Conservation (phyloP, 1,140 invertebrate genomes). For the Myzus persicae region DNA sequence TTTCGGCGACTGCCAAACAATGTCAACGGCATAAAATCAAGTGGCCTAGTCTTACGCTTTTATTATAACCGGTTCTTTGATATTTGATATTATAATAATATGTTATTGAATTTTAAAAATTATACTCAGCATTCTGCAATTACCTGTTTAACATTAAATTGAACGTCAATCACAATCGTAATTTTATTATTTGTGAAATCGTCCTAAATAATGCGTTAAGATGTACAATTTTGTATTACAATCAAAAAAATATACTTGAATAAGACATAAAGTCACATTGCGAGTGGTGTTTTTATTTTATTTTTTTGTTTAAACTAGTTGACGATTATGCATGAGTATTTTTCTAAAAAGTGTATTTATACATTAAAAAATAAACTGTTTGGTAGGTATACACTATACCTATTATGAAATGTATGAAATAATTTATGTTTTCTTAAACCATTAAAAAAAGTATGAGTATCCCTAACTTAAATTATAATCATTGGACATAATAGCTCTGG, state of each 20-base stretch:
- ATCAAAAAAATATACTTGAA: background rate
- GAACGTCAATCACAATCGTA: background rate
- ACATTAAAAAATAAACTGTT: background rate
- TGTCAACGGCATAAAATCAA: background rate
- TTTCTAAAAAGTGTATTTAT: background rate
- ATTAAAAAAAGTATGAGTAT: background rate
- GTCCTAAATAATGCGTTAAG: background rate
- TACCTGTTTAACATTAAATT: background rate
- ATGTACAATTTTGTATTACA: background rate
- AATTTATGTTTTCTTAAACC: background rate
- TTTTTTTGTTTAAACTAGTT: background rate
- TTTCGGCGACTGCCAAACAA: background rate
- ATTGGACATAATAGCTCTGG: background rate
- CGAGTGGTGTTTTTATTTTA: no score
- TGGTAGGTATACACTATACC: background rate
- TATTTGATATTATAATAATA: background rate
- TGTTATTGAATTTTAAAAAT: background rate
- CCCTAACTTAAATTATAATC: background rate
- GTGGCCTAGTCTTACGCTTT: no score
- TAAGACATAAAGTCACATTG: background rate
- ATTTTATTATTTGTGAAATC: background rate
- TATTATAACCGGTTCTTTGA: background rate
- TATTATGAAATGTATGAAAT: background rate
- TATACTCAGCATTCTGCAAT: background rate
- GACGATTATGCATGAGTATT: background rate